Conservation (phyloP, 2,888 invertebrate species). For the Eulithis testata region DNA sequence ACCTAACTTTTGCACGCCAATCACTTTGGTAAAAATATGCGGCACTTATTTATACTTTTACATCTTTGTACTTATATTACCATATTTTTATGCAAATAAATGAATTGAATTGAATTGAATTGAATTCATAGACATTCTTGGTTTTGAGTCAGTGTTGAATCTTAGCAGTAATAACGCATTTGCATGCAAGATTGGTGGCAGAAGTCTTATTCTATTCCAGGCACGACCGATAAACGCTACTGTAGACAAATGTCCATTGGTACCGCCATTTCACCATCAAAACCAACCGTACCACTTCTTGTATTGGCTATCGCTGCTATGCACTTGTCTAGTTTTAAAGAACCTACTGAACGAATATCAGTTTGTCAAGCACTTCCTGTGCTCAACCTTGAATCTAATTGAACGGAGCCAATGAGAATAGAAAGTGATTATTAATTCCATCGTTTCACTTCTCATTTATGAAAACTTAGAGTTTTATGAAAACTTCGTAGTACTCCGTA, state of each 20-base stretch:
- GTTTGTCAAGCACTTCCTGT: constrained; percentile 22
- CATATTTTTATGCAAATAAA: too few relatives aligned
- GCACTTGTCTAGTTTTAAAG: neutral
- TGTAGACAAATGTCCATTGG: constrained; percentile 3
- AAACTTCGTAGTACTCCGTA: neutral
- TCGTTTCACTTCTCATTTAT: constrained; percentile 19
- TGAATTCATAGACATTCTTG: neutral
- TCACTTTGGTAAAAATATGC: too few relatives aligned
- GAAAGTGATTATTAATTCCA: constrained; percentile 22
- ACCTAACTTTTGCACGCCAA: too few relatives aligned
- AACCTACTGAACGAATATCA: constrained; percentile 11
- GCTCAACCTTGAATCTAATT: constrained; percentile 16
- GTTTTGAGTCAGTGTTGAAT: constrained; percentile 2
- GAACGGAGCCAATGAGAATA: constrained; percentile 13
- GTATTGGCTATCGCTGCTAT: neutral
- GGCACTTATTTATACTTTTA: too few relatives aligned
- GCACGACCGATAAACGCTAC: constrained; percentile 21
- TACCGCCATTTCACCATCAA: too few relatives aligned
- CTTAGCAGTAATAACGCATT: constrained; percentile 2
- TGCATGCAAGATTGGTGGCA: constrained; percentile 18
- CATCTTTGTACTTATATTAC: too few relatives aligned
- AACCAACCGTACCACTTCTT: too few relatives aligned
- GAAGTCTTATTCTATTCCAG: constrained; percentile 20
- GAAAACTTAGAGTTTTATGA: neutral
- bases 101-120: too few relatives aligned